phyloP scores from a whole-genome alignment of 2,113 vertebrate genomes.

The Laterallus jamaicensis region DNA sequence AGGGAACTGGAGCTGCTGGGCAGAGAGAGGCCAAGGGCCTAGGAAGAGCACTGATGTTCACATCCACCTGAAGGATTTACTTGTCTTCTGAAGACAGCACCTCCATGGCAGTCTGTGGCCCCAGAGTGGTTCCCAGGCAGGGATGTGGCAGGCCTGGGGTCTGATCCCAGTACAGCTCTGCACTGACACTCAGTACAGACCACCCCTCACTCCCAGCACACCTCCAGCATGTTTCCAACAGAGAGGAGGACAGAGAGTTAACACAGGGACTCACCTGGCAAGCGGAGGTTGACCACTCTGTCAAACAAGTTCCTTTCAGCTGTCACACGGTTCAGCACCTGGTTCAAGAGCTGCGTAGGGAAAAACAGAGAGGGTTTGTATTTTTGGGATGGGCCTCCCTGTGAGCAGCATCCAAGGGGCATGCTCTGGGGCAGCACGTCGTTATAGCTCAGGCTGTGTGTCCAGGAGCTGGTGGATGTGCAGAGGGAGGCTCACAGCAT shows the following conservation, averaged over 20 bases:
- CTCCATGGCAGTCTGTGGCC: neutral
- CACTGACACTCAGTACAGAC: too few relatives aligned
- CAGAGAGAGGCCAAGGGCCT: neutral
- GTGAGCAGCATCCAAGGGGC: neutral
- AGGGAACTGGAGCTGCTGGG: neutral
- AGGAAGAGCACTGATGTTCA: neutral
- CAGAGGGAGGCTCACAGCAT: neutral
- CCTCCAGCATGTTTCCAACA: rapidly evolving
- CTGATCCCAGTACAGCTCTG: neutral
- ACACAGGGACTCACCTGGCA: conserved; percentile 70
- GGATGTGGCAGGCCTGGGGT: neutral
- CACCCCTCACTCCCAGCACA: neutral
- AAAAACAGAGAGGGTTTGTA: neutral
- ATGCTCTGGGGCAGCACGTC: neutral
- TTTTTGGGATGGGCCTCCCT: neutral
- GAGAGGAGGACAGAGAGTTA: neutral
- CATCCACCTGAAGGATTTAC: neutral
- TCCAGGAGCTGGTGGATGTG: neutral
- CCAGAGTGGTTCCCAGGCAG: neutral
- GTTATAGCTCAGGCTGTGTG: rapidly evolving
- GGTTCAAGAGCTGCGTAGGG: conserved; percentile 83
- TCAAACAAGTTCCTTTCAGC: conserved; percentile 91
- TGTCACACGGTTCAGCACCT: conserved; percentile 89
- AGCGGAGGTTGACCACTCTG: conserved; percentile 87
- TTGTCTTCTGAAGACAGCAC: neutral